Percentiles rank a stretch among this genome's conserved stretches.
Conservation (phyloP, 2,797 vertebrate species). For the Danio tinwini region DNA sequence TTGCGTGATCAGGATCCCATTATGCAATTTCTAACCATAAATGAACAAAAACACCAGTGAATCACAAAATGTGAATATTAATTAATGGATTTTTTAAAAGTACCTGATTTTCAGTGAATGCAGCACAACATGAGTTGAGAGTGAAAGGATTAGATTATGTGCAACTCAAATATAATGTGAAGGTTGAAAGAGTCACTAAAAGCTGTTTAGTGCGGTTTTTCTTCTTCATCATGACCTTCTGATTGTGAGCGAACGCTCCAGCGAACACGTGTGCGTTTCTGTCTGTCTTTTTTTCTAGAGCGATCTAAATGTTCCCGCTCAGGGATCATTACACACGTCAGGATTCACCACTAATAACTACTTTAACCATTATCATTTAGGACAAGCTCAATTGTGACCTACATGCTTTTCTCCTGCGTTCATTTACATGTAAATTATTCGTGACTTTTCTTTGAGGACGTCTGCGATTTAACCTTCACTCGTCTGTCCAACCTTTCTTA, state of each 20-base stretch:
- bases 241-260: neutral
- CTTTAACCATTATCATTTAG: slow-evolving; percentile 33
- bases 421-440: slow-evolving; percentile 51
- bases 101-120: too few relatives aligned
- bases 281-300: neutral
- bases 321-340: slow-evolving; percentile 42
- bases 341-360: slow-evolving; percentile 8
- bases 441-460: neutral
- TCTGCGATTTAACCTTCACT: slow-evolving; percentile 6
- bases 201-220: neutral
- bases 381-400: slow-evolving; percentile 41
- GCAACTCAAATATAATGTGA: neutral
- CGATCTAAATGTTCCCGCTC: slow-evolving; percentile 2
- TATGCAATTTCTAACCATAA: too few relatives aligned
- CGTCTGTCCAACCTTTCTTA: neutral
- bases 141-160: too few relatives aligned
- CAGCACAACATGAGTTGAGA: too few relatives aligned
- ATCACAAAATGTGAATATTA: too few relatives aligned
- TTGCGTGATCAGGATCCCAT: too few relatives aligned
- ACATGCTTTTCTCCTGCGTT: slow-evolving; percentile 40
- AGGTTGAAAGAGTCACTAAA: neutral
- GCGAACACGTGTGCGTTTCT: neutral
- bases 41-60: too few relatives aligned
- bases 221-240: slow-evolving; percentile 12
- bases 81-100: too few relatives aligned